Evolutionary conservation across 2,797 vertebrate species (phyloP).

Genomic region (Heliangelus exortis): DNA sequence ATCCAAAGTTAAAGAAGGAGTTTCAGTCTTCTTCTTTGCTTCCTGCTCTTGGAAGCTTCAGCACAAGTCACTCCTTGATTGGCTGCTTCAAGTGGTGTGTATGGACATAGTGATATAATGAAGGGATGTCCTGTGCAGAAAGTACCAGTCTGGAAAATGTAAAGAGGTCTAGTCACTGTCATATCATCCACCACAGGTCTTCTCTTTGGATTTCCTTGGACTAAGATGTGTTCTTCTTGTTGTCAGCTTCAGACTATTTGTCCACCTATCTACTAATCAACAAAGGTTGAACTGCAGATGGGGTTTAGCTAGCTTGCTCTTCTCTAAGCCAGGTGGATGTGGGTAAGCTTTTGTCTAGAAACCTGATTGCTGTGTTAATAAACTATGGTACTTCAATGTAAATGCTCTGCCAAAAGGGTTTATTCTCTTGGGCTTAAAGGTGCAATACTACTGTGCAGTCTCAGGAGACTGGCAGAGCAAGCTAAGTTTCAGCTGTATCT

Average conservation of each 20-base stretch:
- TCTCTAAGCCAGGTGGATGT: neutral
- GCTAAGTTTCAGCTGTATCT: neutral
- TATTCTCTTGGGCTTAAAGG: neutral
- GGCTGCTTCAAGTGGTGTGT: neutral
- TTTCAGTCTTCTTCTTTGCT: neutral
- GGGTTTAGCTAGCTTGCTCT: neutral
- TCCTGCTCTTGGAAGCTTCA: neutral
- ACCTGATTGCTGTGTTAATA: neutral
- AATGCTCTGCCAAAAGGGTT: neutral
- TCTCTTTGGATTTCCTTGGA: neutral
- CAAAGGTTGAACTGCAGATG: neutral
- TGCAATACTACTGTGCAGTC: neutral
- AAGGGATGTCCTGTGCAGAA: neutral
- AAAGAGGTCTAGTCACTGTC: neutral
- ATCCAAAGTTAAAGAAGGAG: neutral
- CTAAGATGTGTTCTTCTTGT: neutral
- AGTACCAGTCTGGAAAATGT: neutral
- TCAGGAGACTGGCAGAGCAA: neutral
- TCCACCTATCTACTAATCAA: neutral
- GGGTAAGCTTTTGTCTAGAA: conserved; percentile 16
- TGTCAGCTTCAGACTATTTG: neutral
- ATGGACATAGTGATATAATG: neutral
- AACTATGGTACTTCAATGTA: neutral
- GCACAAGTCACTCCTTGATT: neutral
- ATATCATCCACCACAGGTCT: neutral